Base-by-base conservation (phyloP, 2,888 invertebrate species). In the Calephelis perditalis region DNA sequence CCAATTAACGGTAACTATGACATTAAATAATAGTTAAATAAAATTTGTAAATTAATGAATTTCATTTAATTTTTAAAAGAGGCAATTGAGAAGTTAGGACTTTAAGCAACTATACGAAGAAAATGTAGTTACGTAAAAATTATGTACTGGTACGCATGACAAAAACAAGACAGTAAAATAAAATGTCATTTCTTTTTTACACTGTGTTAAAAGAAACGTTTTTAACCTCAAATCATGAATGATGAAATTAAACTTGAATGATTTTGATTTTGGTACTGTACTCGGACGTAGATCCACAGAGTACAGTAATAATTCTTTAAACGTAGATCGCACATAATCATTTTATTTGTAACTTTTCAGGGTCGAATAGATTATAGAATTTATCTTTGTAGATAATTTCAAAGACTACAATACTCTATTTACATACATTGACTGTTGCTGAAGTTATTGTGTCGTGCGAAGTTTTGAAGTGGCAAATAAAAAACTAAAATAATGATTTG, bases 401-500 rank as follows among this genome's bases (percentile, higher is more conserved):
- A n/a, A n/a, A n/a, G n/a, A n/a, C n/a, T n/a, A n/a, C n/a, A n/a
- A n/a, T n/a, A n/a, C n/a, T n/a, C n/a, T n/a, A n/a, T n/a, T 36
- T 36, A 36, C 52, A 7, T 36, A 54, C 11, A 54, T 11, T 54
- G 52, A n/a, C 52, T 10, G n/a, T 3, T n/a, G 36, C 36, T 11
- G 36, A 10, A 36, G 11, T 54, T 36, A 35, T 7, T 35, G 26
- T 52, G 35, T 52, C 40, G 40, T 40, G 40, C 40, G 8, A 40
- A 60, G 46, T 37, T 26, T 56, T 55, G 11, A 44, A 59, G 55
- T 54, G 26, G 36, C 36, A 15, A 40, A 45, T 15, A 56, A 59
- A n/a, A 47, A 54, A 37, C 11, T 56, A 58, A 45, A 49, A 73
- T 74, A 71, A 88, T 88, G 87, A 76, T 84, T 57, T 71, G 68